Evolutionary conservation across 1,140 invertebrate species (phyloP), one percentile per base, ranked within the genome.

Genomic region (Pseudomyrmex flavicornis): DNA sequence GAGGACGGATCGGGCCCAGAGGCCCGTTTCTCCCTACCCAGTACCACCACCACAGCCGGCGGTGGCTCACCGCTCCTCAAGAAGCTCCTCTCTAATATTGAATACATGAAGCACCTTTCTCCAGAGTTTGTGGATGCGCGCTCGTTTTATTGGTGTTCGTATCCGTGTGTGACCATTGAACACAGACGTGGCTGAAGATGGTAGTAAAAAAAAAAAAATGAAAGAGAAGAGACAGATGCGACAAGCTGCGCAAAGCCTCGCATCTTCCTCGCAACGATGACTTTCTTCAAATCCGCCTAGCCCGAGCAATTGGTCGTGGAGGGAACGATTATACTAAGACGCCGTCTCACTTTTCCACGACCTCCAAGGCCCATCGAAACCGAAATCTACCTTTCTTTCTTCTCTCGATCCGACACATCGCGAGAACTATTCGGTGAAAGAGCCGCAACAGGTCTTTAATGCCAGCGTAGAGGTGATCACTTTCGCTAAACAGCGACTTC

Each of bases 51-150:
- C 35, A 35, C 35, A 35, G 5, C 56, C 20, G 66, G 68, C 75
- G 35, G 35, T 35, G 35, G 35, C 4, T 35, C 75, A 46, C 46
- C 73, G 58, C 66, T 83, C 68, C 77, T 82, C 79, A 82, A 89
- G 90, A 92, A 91, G 92, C 91, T 92, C 93, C 93, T 93, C 93
- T 94, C 93, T 93, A 93, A 93, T 93, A 92, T 93, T 82, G 88
- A 70, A 90, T 73, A 89, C 89, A 92, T 70, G 66, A 20, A 89
- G 91, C 92, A 93, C 93, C 93, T 94, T 93, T 93, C 93, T 93
- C 93, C 92, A 88, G 35, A 74, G 58, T 84, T 58, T 46, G 12
- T 79, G 63, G 73, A 76, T 87, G 80, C 52, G 46, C 74, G 62
- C 76, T 52, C 50, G 74, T 61, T 8, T 56, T 20, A 63, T 44